Evolutionary conservation across 2,888 invertebrate genomes (phyloP).

Genomic region (Limnephilus lunatus): DNA sequence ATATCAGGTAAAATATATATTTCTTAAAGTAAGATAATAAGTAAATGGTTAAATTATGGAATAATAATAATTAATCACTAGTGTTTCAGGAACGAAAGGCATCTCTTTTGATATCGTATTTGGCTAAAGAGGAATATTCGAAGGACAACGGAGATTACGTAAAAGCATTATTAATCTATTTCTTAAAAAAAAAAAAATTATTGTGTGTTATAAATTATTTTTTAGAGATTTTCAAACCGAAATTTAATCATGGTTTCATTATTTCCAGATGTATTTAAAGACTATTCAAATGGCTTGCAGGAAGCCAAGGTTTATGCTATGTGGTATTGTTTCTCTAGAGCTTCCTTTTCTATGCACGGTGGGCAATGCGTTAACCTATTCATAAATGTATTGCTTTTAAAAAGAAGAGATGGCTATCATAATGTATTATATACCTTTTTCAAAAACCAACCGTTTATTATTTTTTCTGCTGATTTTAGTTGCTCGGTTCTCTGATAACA

Average conservation of each 20-base stretch:
- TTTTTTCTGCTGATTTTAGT: slow-evolving; percentile 40
- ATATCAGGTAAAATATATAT: neutral
- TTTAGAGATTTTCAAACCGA: too few species aligned
- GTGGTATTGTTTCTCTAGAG: neutral
- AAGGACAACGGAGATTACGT: neutral
- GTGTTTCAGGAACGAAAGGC: neutral
- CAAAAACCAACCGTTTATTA: too few species aligned
- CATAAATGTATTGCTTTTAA: neutral
- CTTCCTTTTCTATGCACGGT: slow-evolving; percentile 18
- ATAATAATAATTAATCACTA: neutral
- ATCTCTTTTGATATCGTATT: neutral
- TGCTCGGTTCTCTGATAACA: slow-evolving; percentile 37
- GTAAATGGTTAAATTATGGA: neutral
- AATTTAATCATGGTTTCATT: neutral
- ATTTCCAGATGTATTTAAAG: neutral
- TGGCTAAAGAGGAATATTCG: neutral
- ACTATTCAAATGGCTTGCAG: neutral
- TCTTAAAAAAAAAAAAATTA: neutral
- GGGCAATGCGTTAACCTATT: neutral
- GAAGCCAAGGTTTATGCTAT: neutral
- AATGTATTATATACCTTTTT: too few species aligned
- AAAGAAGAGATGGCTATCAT: neutral
- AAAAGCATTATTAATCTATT: neutral
- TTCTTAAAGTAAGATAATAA: neutral
- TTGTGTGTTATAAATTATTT: too few species aligned